phyloP scores from a whole-genome alignment of 2,797 vertebrate genomes.

The Pseudocheirus occidentalis region DNA sequence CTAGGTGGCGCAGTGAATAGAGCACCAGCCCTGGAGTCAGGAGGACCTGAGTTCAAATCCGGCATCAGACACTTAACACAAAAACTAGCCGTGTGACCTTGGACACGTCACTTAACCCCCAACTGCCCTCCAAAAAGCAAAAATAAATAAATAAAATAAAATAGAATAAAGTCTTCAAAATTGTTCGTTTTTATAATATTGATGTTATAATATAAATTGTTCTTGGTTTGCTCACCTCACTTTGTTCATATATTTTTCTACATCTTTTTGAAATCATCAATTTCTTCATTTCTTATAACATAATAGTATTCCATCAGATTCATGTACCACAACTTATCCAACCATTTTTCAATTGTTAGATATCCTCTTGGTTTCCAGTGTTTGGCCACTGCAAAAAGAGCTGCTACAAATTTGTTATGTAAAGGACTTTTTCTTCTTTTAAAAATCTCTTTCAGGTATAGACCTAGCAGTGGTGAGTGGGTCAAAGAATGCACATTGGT shows the following conservation, averaged over 20 bases:
- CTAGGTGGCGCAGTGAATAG: too few species aligned
- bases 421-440: neutral
- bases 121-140: too few species aligned
- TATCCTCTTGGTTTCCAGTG: neutral
- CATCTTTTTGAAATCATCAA: neutral
- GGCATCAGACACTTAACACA: too few species aligned
- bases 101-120: too few species aligned
- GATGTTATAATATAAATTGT: neutral
- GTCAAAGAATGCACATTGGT: neutral
- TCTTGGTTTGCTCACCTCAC: neutral
- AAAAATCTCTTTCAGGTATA: neutral
- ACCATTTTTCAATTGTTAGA: neutral
- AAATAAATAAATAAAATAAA: too few species aligned
- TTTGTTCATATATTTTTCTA: neutral
- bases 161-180: neutral
- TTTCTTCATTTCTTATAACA: neutral
- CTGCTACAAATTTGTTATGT: neutral
- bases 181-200: neutral
- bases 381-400: neutral
- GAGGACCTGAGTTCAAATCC: too few species aligned
- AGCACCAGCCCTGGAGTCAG: too few species aligned
- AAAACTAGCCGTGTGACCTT: too few species aligned
- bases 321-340: neutral
- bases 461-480: neutral
- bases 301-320: neutral